These are phyloP conservation scores for Plagodis dolabraria DNA, from an alignment of 2,888 invertebrate genomes.

Conservation along the genomic window DNA sequence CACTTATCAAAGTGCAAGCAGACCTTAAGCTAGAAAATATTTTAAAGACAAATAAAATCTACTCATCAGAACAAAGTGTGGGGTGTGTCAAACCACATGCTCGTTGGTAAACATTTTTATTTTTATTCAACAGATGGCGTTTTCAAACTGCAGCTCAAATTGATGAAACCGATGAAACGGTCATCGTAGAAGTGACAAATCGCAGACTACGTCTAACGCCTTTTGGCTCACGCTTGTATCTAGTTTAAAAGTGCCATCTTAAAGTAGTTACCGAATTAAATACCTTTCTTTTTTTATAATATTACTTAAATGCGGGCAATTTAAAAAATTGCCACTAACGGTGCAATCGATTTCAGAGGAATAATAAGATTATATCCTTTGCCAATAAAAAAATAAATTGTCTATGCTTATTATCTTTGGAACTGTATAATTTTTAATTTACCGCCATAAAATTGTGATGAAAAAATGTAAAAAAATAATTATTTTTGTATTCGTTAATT, in stretches of 20 bases:
- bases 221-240: constrained; percentile 37
- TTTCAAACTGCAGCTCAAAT: constrained; percentile 22
- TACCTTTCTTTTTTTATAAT: constrained; percentile 16
- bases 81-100: no score
- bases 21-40: background rate
- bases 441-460: constrained; percentile 59
- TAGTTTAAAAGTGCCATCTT: constrained; percentile 58
- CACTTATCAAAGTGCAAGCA: no score
- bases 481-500: constrained; percentile 74
- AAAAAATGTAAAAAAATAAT: constrained; percentile 47
- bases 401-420: constrained; percentile 25
- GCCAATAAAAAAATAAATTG: constrained; percentile 15
- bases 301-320: constrained; percentile 21
- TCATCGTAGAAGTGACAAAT: constrained; percentile 13
- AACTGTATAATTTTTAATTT: constrained; percentile 23
- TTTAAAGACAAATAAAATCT: background rate
- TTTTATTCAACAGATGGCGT: constrained; percentile 30
- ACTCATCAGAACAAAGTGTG: background rate
- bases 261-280: constrained; percentile 53
- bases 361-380: constrained; percentile 35
- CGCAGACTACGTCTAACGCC: constrained; percentile 20
- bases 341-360: constrained; percentile 24
- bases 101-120: background rate
- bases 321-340: constrained; percentile 30
- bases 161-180: constrained; percentile 9